Conservation (phyloP, 2,797 vertebrate genomes). For the Fundulus diaphanus region DNA sequence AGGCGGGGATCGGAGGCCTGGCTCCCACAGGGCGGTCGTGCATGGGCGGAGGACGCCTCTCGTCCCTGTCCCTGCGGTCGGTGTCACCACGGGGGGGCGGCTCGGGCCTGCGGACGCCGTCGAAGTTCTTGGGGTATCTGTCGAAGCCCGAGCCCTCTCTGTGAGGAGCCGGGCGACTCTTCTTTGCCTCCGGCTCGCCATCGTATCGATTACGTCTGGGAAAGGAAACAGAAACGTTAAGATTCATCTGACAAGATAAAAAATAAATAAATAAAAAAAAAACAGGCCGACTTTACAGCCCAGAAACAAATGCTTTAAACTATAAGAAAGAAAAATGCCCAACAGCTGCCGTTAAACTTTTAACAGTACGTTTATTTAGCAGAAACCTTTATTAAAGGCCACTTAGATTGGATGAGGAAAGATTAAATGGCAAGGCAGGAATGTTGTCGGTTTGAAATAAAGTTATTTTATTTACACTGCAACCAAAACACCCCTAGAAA, state of each 20-base stretch:
- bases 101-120: slow-evolving; percentile 87
- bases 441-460: background rate
- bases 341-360: background rate
- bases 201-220: slow-evolving; percentile 91
- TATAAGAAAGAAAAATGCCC: background rate
- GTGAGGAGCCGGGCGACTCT: slow-evolving; percentile 85
- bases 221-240: background rate
- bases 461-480: no score
- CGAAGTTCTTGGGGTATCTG: slow-evolving; percentile 92
- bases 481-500: no score
- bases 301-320: background rate
- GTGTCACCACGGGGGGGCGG: slow-evolving; percentile 84
- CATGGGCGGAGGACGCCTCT: slow-evolving; percentile 85
- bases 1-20: slow-evolving; percentile 76
- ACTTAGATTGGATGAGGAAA: background rate
- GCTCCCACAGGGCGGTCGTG: slow-evolving; percentile 82
- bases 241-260: background rate
- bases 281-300: no score
- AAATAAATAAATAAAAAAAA: background rate
- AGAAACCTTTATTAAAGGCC: background rate
- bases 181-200: slow-evolving; percentile 91
- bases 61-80: slow-evolving; percentile 89
- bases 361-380: background rate
- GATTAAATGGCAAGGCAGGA: background rate
- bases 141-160: slow-evolving; percentile 89